phyloP scores from a whole-genome alignment of 1,140 invertebrate genomes.

The Drosophila pseudoobscura region DNA sequence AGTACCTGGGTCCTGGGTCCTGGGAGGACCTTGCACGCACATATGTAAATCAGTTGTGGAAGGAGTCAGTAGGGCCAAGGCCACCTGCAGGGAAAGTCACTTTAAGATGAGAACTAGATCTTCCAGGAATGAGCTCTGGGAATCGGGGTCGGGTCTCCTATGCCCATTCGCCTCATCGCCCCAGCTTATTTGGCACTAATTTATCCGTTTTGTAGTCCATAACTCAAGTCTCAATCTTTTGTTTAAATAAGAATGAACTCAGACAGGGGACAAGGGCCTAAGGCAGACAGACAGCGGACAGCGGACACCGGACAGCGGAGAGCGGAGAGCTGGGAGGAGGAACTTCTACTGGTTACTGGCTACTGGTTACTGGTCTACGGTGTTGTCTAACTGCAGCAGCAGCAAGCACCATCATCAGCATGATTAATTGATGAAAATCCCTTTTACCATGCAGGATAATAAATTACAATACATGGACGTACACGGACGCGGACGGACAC shows the following conservation, averaged over 20 bases:
- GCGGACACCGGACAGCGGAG: not conserved
- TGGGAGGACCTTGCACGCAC: conserved; percentile 17
- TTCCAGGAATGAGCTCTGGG: not conserved
- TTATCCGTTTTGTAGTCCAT: conserved; percentile 34
- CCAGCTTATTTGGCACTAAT: conserved; percentile 29
- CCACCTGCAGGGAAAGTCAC: conserved; percentile 10
- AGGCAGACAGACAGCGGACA: conserved; percentile 1
- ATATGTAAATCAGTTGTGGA: conserved; percentile 49
- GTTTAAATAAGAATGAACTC: conserved; percentile 3
- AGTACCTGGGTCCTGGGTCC: too few species aligned
- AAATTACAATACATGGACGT: conserved; percentile 69
- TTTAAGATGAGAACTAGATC: conserved; percentile 6
- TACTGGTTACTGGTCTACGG: not conserved
- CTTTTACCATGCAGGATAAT: conserved; percentile 80
- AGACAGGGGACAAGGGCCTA: not conserved
- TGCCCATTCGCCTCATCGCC: conserved; percentile 5
- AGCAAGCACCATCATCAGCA: conserved; percentile 69
- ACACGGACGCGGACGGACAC: conserved; percentile 17
- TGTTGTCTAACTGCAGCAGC: conserved; percentile 63
- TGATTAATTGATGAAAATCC: conserved; percentile 82
- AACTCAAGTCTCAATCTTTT: conserved; percentile 20
- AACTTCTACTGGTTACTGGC: not conserved
- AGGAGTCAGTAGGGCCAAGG: conserved; percentile 41
- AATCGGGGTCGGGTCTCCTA: not conserved
- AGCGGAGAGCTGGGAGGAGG: not conserved